Percentiles rank a stretch among this genome's conserved stretches.
phyloP scores from a whole-genome alignment of 2,888 invertebrate genomes.

The Ramazzottius varieornatus region DNA sequence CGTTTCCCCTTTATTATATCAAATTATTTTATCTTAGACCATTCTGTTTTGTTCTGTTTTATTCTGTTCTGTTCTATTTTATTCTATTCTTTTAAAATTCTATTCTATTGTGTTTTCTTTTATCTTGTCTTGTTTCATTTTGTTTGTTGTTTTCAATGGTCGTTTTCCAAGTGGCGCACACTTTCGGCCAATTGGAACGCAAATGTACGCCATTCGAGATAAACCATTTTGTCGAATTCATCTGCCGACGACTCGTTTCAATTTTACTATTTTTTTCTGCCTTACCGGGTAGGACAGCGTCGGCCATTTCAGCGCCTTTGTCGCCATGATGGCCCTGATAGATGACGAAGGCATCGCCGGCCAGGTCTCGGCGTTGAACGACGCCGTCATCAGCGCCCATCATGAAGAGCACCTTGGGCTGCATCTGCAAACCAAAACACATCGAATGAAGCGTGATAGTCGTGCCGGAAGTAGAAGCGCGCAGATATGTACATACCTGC shows the following conservation, averaged over 20 bases:
- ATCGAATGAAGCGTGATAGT: conserved; percentile 11
- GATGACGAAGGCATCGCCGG: conserved; percentile 53
- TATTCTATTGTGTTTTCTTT: no score
- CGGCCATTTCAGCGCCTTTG: conserved; percentile 64
- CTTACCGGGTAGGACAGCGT: conserved; percentile 49
- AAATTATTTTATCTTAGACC: no score
- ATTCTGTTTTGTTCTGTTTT: no score
- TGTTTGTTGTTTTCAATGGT: no score
- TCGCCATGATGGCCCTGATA: conserved; percentile 90
- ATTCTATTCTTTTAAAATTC: no score
- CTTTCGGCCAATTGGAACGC: not conserved
- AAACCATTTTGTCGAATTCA: not conserved
- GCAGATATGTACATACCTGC: conserved; percentile 28
- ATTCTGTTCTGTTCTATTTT: no score
- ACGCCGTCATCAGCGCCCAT: conserved; percentile 75
- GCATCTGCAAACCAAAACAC: conserved; percentile 8
- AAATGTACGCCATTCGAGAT: not conserved
- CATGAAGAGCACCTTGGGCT: conserved; percentile 53
- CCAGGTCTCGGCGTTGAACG: conserved; percentile 46
- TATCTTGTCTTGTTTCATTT: no score
- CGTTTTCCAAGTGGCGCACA: no score
- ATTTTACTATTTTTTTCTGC: not conserved
- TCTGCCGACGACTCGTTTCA: not conserved
- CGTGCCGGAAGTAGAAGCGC: conserved; percentile 12
- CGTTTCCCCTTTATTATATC: no score